Percentiles rank a stretch among this genome's conserved stretches.
Conservation (phyloP, 2,797 vertebrate species). For the Liasis olivaceus region DNA sequence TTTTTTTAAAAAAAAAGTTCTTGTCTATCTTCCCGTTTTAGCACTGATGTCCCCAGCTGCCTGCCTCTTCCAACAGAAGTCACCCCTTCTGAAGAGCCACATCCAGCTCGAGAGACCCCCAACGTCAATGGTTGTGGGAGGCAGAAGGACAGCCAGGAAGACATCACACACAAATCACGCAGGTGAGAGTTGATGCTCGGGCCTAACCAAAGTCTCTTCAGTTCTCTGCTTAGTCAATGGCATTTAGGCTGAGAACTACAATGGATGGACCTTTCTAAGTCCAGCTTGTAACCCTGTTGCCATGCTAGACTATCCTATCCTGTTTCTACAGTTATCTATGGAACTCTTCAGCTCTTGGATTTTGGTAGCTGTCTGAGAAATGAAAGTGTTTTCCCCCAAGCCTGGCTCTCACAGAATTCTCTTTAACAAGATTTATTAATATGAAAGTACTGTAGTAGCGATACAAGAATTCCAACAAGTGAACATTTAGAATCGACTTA, state of each 20-base stretch:
- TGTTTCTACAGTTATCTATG: too few species aligned
- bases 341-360: too few species aligned
- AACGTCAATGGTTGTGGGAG: constrained; percentile 75
- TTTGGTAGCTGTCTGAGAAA: too few species aligned
- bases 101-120: constrained; percentile 52
- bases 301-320: too few species aligned
- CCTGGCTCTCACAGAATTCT: too few species aligned
- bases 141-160: constrained; percentile 75
- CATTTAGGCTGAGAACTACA: background rate
- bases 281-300: too few species aligned
- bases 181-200: constrained; percentile 74
- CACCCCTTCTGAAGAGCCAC: constrained; percentile 65
- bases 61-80: constrained; percentile 59
- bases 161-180: constrained; percentile 67
- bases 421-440: too few species aligned
- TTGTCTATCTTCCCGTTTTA: constrained; percentile 30
- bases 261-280: background rate
- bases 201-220: background rate
- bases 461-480: too few species aligned
- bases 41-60: constrained; percentile 73
- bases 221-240: background rate
- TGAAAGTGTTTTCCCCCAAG: too few species aligned
- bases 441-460: too few species aligned
- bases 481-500: too few species aligned
- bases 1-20: background rate